Evolutionary conservation across 2,113 vertebrate genomes (phyloP).

Genomic region (Capreolus pygargus): DNA sequence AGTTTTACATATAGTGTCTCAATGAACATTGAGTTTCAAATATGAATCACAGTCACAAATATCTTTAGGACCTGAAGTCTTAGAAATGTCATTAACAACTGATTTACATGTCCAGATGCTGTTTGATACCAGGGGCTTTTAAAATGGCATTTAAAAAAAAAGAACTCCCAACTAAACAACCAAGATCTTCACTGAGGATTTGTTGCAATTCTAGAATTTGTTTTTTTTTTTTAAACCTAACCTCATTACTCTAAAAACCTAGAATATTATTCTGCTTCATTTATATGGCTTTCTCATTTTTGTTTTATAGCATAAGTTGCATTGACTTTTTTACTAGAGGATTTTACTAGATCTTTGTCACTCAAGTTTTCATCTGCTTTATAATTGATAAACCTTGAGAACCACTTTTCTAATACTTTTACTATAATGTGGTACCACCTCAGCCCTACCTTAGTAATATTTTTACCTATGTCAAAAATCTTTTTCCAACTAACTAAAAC

Average conservation of each 20-base stretch:
- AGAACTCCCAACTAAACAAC: constrained; percentile 45
- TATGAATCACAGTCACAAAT: constrained; percentile 67
- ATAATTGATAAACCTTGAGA: constrained; percentile 62
- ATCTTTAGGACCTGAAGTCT: constrained; percentile 54
- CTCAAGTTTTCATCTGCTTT: constrained; percentile 70
- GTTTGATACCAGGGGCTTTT: constrained; percentile 74
- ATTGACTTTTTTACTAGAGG: constrained; percentile 72
- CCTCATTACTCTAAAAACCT: constrained; percentile 18
- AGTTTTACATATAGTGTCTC: constrained; percentile 56
- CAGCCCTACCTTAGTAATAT: constrained; percentile 68
- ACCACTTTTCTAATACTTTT: constrained; percentile 73
- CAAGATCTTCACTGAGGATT: constrained; percentile 53
- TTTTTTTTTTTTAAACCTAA: constrained; percentile 56
- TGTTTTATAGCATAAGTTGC: constrained; percentile 72
- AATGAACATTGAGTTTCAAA: constrained; percentile 25
- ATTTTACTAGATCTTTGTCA: constrained; percentile 72
- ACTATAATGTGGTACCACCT: constrained; percentile 65
- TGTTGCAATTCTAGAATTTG: constrained; percentile 38
- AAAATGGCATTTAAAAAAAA: constrained; percentile 50
- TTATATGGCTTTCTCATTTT: constrained; percentile 69
- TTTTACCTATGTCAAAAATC: constrained; percentile 64
- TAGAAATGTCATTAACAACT: constrained; percentile 58
- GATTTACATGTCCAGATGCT: constrained; percentile 68
- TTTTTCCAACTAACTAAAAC: constrained; percentile 72
- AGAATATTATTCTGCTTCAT: constrained; percentile 61